These are phyloP conservation scores for Mythimna impura DNA, from an alignment of 2,888 invertebrate genomes.

Conservation along the genomic window DNA sequence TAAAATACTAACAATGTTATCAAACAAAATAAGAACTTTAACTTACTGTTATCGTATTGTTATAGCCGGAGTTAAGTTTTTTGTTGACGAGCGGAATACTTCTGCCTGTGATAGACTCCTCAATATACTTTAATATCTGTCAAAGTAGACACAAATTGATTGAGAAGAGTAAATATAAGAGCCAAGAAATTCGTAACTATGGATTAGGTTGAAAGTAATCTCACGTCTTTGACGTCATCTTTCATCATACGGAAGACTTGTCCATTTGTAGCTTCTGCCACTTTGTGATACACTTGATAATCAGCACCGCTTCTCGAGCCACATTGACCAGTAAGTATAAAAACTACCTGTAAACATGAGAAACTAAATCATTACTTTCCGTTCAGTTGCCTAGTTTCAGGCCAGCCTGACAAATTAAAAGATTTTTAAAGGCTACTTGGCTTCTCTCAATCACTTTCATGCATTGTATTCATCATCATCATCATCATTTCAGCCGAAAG, in stretches of 20 bases:
- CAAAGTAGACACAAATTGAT: slow-evolving; percentile 12
- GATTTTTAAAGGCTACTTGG: not conserved
- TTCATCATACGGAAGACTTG: slow-evolving; percentile 75
- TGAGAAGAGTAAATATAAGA: slow-evolving; percentile 3
- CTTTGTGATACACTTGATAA: slow-evolving; percentile 70
- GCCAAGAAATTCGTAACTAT: too few species aligned
- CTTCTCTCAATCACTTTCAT: too few species aligned
- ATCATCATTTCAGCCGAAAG: too few species aligned
- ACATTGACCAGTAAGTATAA: slow-evolving; percentile 77
- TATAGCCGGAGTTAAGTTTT: slow-evolving; percentile 60
- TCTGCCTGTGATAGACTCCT: slow-evolving; percentile 67
- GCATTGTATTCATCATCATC: too few species aligned
- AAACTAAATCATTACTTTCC: not conserved
- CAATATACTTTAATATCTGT: slow-evolving; percentile 73
- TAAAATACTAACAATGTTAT: too few species aligned
- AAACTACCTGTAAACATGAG: slow-evolving; percentile 72
- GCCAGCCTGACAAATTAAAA: not conserved
- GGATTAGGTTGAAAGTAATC: slow-evolving; percentile 2
- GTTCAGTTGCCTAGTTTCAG: not conserved
- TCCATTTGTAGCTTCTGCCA: slow-evolving; percentile 75
- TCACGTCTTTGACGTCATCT: slow-evolving; percentile 72
- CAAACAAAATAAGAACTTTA: not conserved
- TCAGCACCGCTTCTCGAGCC: not conserved
- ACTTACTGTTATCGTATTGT: slow-evolving; percentile 67
- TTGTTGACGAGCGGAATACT: slow-evolving; percentile 53